phyloP scores from a whole-genome alignment of 2,888 invertebrate genomes.

The Trimorus sp. region DNA sequence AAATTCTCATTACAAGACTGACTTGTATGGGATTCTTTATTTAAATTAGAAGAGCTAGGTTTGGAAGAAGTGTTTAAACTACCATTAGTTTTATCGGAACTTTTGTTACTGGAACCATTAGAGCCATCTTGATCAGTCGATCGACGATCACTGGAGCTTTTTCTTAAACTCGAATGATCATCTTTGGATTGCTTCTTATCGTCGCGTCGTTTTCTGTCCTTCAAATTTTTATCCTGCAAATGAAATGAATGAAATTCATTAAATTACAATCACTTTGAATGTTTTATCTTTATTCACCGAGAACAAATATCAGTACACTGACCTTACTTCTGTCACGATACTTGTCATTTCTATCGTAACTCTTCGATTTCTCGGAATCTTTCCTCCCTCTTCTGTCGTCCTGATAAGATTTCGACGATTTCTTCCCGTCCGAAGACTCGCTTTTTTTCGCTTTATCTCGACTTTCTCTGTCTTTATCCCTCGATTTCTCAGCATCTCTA shows the following conservation, averaged over 20 bases:
- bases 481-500: slow-evolving; percentile 32
- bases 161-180: slow-evolving; percentile 88
- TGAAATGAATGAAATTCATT: not conserved
- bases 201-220: slow-evolving; percentile 77
- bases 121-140: slow-evolving; percentile 92
- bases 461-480: slow-evolving; percentile 48
- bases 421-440: slow-evolving; percentile 45
- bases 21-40: slow-evolving; percentile 83
- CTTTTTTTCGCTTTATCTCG: slow-evolving; percentile 68
- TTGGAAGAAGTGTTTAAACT: slow-evolving; percentile 81
- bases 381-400: slow-evolving; percentile 66
- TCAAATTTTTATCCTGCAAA: slow-evolving; percentile 70
- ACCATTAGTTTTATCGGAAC: slow-evolving; percentile 80
- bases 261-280: no score
- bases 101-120: slow-evolving; percentile 84
- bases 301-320: slow-evolving; percentile 1
- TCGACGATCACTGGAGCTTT: slow-evolving; percentile 85
- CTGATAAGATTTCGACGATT: slow-evolving; percentile 59
- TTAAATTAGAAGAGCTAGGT: slow-evolving; percentile 81
- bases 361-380: slow-evolving; percentile 52
- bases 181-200: slow-evolving; percentile 84
- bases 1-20: slow-evolving; percentile 80
- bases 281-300: not conserved
- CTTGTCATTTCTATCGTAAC: slow-evolving; percentile 66
- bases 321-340: slow-evolving; percentile 69